These are phyloP conservation scores for Silurus meridionalis DNA, from an alignment of 2,113 vertebrate genomes.

Conservation along the genomic window DNA sequence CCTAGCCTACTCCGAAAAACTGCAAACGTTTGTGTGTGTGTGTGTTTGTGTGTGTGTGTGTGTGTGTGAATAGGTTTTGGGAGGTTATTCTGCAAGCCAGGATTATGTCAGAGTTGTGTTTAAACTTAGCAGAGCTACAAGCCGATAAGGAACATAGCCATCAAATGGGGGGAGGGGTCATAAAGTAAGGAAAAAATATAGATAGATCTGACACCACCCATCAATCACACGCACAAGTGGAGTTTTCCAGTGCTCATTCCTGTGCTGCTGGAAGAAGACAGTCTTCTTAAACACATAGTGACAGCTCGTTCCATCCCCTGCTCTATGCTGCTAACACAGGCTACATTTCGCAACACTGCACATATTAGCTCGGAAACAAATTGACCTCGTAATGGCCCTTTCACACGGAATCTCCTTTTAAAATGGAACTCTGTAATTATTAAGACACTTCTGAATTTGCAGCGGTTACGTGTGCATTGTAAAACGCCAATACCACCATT, in stretches of 20 bases:
- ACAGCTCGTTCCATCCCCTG: conserved; percentile 47
- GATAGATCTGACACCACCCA: conserved; percentile 39
- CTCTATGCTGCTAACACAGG: conserved; percentile 18
- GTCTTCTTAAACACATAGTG: conserved; percentile 43
- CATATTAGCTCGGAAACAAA: conserved; percentile 25
- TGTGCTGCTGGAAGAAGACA: neutral
- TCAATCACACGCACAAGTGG: conserved; percentile 37
- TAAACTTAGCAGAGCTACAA: conserved; percentile 36
- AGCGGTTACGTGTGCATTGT: neutral
- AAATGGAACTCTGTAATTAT: conserved; percentile 22
- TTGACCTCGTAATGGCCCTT: conserved; percentile 34
- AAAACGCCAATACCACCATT: neutral
- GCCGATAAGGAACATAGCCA: conserved; percentile 21
- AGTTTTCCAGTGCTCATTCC: conserved; percentile 1
- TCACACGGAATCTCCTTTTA: conserved; percentile 19
- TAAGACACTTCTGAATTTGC: conserved; percentile 25
- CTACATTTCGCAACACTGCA: conserved; percentile 15
- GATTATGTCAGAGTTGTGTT: conserved; percentile 39
- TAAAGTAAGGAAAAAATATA: conserved; percentile 32
- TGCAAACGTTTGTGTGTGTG: conserved; percentile 2
- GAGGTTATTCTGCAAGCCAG: conserved; percentile 1
- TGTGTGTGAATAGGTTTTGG: neutral
- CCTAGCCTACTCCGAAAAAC: conserved; percentile 12
- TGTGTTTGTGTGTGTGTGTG: neutral
- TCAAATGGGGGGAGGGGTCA: neutral